Evolutionary conservation across 1,140 invertebrate species (phyloP), one percentile per base, ranked within the genome.

Genomic region (Diachasma alloeum): DNA sequence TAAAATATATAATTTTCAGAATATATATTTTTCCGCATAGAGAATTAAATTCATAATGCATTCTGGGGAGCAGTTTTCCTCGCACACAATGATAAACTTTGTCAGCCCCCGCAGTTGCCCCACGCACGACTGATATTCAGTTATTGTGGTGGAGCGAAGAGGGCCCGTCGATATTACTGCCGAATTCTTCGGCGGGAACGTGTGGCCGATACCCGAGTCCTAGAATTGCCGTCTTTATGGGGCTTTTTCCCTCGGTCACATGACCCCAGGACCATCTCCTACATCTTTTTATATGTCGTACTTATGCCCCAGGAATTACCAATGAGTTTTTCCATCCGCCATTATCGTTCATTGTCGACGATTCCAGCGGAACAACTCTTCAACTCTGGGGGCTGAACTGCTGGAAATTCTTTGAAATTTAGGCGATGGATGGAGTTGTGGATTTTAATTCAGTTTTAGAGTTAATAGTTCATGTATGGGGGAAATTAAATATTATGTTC

Each of bases 241-340:
- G 70, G 77, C 80, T 42, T 42, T 42, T 42, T 42, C 9, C 31
- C 31, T 6, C 31, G 31, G 31, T 11, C 39, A 42, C 9, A 42
- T 13, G 13, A 42, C 39, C 39, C 75, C 69, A 46, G 73, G 78
- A 42, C 77, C n/a, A n/a, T 22, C 36, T 22, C 37, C 10, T 56
- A 17, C 22, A 68, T 69, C 48, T 19, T 26, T 77, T 53, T 42
- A 36, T 78, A 74, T 75, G 31, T 31, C 6, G 31, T 13, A 42
- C 39, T 69, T 80, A 81, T 82, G 79, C 75, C 75, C 36, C 36
- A 26, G 67, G 81, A 85, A 83, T 85, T 80, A 39, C 70, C 82
- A 84, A 85, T 81, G 82, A 83, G 79, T 81, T 79, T 75, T 77
- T 74, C 48, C 68, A 44, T 82, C 48, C 71, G 53, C 83, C 80